These are phyloP conservation scores for Lethocerus indicus DNA, from an alignment of 1,140 invertebrate species.

Conservation along the genomic window DNA sequence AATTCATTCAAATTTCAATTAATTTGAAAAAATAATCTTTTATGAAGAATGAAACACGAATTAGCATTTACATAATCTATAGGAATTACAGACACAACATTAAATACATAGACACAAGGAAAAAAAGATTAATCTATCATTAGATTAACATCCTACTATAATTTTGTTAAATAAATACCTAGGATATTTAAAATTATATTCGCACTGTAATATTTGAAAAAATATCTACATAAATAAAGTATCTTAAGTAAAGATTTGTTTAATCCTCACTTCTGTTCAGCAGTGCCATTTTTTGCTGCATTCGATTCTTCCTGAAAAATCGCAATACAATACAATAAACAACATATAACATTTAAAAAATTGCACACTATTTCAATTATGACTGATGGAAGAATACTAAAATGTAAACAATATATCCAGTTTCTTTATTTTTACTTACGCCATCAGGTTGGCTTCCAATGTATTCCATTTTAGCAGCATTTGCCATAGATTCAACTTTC, in stretches of 20 bases:
- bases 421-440: background rate
- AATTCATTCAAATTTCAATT: too few relatives aligned
- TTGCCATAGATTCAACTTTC: conserved; percentile 33
- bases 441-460: conserved; percentile 28
- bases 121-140: background rate
- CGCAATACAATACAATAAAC: background rate
- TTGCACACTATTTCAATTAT: background rate
- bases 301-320: conserved; percentile 1
- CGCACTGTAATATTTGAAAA: background rate
- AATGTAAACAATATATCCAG: background rate
- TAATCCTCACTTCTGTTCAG: conserved; percentile 9
- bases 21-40: too few relatives aligned
- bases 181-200: too few relatives aligned
- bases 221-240: background rate
- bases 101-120: background rate
- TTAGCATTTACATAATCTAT: too few relatives aligned
- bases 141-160: background rate
- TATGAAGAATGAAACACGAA: too few relatives aligned
- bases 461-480: conserved; percentile 33
- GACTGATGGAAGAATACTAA: background rate
- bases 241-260: background rate
- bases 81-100: background rate
- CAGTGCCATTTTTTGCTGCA: conserved; percentile 7
- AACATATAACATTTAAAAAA: background rate
- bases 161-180: background rate